Evolutionary conservation across 30 jellyfish, hydroid and myxozoan species (phyloP), one percentile per base, ranked within the genome.

Genomic region (Aurelia aurita complex sp. Pacific): DNA sequence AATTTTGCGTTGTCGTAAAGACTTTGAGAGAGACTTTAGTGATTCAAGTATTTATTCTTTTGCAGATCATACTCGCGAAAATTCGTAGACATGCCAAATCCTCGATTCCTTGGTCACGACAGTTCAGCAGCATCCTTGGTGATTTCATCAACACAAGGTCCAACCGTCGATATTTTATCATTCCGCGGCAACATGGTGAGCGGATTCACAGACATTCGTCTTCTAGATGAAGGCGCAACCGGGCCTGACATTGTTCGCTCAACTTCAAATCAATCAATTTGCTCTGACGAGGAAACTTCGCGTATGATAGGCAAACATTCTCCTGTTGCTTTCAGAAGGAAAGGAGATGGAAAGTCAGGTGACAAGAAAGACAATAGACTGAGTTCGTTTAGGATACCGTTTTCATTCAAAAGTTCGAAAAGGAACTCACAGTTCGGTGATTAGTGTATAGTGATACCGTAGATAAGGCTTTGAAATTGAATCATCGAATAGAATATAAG

Each of bases 221-320:
- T 70, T 74, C 29, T 82, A 18, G 90, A 75, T 79, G 84, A 80
- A 35, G 81, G 94, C 73, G 92, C 85, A 23, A 17, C 59, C 62
- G 93, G 93, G 15, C 87, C 82, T 6, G 93, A 72, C 65, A 73
- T 82, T 15, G 71, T 64, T 12, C 94, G 95, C 59, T 79, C 97
- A 16, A 34, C 97, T 5, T 94, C 99, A 18, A 84, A 78, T 74
- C 95, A 77, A 57, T 94, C 99, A 1, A 94, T 94, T n/a, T 76
- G 95, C 70, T 88, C 99, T 18, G 99, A 94, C 70, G 99, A 94
- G 69, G 99, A 94, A 81, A 94, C 99, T 43, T 88, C 97, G 46
- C 92, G 91, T 35, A 86, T 67, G 35, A 94, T 94, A 62, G 97
- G 96, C 5, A 84, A 77, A 65, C 91, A 85, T 34, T 87, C 96